A percentile compares a stretch with the other conserved stretches of the same genome.
Conservation (phyloP, 23 tunicate genomes). For the Styela plicata region DNA sequence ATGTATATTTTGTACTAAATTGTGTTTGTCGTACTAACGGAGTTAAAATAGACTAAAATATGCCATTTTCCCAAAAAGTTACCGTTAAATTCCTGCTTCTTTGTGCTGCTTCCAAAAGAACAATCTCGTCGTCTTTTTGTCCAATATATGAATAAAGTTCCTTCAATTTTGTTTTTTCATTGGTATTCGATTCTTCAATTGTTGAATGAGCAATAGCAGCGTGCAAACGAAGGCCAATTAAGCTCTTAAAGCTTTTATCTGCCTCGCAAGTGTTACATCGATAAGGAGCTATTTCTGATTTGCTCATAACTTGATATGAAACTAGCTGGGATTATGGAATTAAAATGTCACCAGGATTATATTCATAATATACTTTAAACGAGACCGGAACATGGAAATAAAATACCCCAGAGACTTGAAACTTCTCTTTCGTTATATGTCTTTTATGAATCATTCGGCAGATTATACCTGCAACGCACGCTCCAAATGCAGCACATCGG, state of each 20-base stretch:
- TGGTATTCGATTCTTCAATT: neutral
- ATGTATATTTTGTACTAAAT: too few species aligned
- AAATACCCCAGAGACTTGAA: too few species aligned
- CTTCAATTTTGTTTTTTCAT: neutral
- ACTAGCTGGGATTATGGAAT: too few species aligned
- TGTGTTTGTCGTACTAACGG: too few species aligned
- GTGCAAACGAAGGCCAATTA: conserved; percentile 66
- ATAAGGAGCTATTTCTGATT: conserved; percentile 23
- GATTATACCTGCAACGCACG: too few species aligned
- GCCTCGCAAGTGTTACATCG: conserved; percentile 52
- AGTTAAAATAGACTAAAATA: conserved; percentile 1
- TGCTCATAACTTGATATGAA: neutral
- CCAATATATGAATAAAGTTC: neutral
- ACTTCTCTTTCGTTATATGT: too few species aligned
- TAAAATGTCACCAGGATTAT: too few species aligned
- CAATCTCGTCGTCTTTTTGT: neutral
- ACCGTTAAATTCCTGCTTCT: neutral
- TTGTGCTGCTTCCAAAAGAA: neutral
- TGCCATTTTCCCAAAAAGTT: neutral
- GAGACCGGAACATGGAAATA: too few species aligned
- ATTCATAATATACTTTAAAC: too few species aligned
- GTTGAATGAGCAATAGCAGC: conserved; percentile 37
- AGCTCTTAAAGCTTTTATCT: conserved; percentile 58
- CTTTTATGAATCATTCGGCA: too few species aligned
- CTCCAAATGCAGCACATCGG: too few species aligned